phyloP scores from a whole-genome alignment of 2,113 vertebrate species.

The Crotophaga sulcirostris region DNA sequence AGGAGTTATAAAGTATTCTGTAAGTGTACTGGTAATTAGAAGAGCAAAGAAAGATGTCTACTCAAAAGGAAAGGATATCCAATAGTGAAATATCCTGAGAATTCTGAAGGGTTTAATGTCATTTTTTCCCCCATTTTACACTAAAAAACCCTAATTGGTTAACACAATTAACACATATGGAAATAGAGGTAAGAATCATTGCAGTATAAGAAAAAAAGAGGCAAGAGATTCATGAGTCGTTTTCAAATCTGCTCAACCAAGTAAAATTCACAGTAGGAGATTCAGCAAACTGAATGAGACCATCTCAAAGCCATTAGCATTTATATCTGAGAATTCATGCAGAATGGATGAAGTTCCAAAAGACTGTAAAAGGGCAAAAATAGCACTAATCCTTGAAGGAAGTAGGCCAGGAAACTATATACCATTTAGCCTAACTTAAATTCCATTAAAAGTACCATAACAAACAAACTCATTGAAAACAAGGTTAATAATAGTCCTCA shows the following conservation, averaged over 20 bases:
- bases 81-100: not conserved
- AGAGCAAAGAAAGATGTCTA: not conserved
- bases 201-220: not conserved
- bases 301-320: not conserved
- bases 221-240: not conserved
- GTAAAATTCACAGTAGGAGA: slow-evolving; percentile 27
- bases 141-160: not conserved
- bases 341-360: not conserved
- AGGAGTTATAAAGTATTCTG: not conserved
- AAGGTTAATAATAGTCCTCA: not conserved
- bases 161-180: not conserved
- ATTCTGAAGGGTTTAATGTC: not conserved
- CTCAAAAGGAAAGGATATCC: not conserved
- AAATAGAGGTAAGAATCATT: not conserved
- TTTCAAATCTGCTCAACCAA: slow-evolving; percentile 31
- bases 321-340: slow-evolving; percentile 9
- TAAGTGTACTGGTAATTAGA: not conserved
- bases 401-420: not conserved
- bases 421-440: not conserved
- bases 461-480: not conserved
- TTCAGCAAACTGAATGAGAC: slow-evolving; percentile 2
- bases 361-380: slow-evolving; percentile 6
- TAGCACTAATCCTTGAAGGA: not conserved
- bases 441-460: not conserved
- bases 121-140: not conserved